Evolutionary conservation across 2,113 vertebrate species (phyloP).

Genomic region (Rhinopomastus cyanomelas): DNA sequence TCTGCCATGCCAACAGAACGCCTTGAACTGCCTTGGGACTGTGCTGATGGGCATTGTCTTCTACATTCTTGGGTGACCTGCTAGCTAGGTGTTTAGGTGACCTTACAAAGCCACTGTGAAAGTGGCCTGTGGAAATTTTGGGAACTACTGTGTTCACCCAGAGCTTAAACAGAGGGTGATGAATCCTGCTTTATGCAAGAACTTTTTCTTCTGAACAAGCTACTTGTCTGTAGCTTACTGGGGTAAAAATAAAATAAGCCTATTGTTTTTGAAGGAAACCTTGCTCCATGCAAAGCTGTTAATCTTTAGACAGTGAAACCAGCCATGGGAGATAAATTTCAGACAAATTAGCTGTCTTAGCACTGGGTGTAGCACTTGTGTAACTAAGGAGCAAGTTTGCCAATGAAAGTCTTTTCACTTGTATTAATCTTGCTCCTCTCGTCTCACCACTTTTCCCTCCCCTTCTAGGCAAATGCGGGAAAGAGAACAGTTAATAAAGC

Average conservation of each 20-base stretch:
- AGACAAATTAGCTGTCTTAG: background rate
- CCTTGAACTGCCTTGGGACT: background rate
- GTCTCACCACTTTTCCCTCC: background rate
- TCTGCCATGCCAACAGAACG: fast-evolving
- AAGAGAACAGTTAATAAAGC: constrained; percentile 76
- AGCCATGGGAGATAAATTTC: background rate
- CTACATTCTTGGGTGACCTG: fast-evolving
- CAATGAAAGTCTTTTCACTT: background rate
- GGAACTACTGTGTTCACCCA: background rate
- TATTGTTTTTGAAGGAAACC: background rate
- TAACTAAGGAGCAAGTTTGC: background rate
- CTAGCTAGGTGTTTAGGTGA: background rate
- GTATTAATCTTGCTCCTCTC: background rate
- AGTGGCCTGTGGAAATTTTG: background rate
- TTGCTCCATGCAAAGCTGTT: background rate
- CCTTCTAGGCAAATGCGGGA: constrained; percentile 81
- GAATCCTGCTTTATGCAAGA: background rate
- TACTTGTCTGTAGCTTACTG: background rate
- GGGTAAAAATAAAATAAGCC: background rate
- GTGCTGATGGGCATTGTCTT: background rate
- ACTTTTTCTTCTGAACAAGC: background rate
- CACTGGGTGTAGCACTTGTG: fast-evolving
- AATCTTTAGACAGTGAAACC: background rate
- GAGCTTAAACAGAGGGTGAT: background rate
- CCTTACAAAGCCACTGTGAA: background rate